Conservation (phyloP, 2,797 vertebrate species). For the Brachymystax lenok region DNA sequence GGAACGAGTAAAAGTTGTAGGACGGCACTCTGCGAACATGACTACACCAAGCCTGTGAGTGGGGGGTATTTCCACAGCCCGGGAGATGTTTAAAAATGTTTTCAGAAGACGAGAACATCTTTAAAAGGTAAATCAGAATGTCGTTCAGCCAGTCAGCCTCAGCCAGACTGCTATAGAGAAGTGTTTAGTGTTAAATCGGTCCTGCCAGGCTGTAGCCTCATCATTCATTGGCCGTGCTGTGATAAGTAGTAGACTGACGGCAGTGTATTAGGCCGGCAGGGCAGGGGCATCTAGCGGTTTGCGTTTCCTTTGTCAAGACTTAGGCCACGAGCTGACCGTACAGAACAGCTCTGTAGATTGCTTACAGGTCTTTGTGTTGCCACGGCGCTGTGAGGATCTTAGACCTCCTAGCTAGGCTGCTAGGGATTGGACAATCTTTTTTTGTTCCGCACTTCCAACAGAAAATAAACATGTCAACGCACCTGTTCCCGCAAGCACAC, state of each 20-base stretch:
- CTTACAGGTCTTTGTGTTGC: not conserved
- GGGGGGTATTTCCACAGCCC: too few species aligned
- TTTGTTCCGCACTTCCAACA: not conserved
- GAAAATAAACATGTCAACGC: not conserved
- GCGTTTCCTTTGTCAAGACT: constrained; percentile 4
- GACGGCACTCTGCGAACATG: not conserved
- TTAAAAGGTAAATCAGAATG: not conserved
- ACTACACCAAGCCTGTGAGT: too few species aligned
- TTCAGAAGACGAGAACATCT: not conserved
- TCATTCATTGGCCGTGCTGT: not conserved
- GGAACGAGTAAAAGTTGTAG: too few species aligned
- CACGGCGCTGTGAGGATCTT: not conserved
- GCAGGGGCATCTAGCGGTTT: not conserved
- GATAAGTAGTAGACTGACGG: not conserved
- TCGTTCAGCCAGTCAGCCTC: constrained; percentile 5
- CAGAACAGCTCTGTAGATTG: not conserved
- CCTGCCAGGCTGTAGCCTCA: not conserved
- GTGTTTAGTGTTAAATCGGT: not conserved
- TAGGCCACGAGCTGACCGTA: not conserved
- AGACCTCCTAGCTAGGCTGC: not conserved
- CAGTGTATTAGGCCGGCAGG: not conserved
- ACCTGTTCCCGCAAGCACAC: not conserved
- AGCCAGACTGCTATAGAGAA: not conserved
- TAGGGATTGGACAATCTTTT: not conserved
- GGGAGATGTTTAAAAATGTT: too few species aligned